phyloP scores from a whole-genome alignment of 37 sponge, comb jelly and placozoan genomes.

The Ianthella basta region DNA sequence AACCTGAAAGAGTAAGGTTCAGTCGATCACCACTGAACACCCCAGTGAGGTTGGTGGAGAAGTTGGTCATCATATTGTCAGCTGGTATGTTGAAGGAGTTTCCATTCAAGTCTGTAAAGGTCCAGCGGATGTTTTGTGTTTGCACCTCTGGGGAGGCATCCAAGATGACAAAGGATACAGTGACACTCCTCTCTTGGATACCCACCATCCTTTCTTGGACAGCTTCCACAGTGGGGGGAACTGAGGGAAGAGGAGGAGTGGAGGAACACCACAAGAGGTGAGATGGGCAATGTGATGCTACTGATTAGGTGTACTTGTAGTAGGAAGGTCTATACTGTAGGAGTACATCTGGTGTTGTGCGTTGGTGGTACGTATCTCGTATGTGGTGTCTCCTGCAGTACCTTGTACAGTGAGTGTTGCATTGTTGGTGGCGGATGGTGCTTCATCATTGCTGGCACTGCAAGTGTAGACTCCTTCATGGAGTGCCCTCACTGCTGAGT shows the following conservation, averaged over 20 bases:
- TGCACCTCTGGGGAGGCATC: conserved; percentile 58
- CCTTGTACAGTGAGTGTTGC: conserved; percentile 59
- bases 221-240: conserved; percentile 59
- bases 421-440: background rate
- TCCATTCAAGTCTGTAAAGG: conserved; percentile 26
- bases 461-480: conserved; percentile 38
- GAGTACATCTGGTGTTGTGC: background rate
- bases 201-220: conserved; percentile 17
- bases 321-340: background rate
- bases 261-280: background rate
- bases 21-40: background rate
- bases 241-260: conserved; percentile 33
- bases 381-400: conserved; percentile 2
- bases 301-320: too few species aligned
- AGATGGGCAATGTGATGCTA: background rate
- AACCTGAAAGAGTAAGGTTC: conserved; percentile 5
- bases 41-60: background rate
- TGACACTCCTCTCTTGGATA: conserved; percentile 22
- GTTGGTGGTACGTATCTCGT: too few species aligned
- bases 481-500: conserved; percentile 5
- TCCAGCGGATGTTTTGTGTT: conserved; percentile 40
- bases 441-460: conserved; percentile 5
- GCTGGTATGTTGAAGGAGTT: conserved; percentile 35
- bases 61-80: too few species aligned
- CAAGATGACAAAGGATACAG: conserved; percentile 41